These are phyloP conservation scores for Austrolebias charrua DNA, from an alignment of 2,797 vertebrate genomes.

Conservation along the genomic window DNA sequence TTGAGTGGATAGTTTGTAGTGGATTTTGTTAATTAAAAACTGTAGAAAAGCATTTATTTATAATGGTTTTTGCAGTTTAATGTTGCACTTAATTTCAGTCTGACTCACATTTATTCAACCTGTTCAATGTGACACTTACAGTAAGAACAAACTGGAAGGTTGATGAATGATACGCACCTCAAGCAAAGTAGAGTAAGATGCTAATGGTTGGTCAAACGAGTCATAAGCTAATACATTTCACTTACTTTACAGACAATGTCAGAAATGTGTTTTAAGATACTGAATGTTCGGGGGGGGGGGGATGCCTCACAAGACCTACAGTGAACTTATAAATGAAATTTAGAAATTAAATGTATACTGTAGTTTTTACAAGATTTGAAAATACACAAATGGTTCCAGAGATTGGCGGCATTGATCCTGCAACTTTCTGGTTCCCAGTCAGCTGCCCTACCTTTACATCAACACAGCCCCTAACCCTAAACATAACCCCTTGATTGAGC, in stretches of 20 bases:
- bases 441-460: too few species aligned
- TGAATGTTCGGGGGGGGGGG: too few species aligned
- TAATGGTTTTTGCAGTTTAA: not conserved
- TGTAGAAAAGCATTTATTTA: too few species aligned
- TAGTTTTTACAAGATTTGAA: too few species aligned
- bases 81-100: not conserved
- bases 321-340: too few species aligned
- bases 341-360: too few species aligned
- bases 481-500: not conserved
- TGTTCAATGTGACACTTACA: not conserved
- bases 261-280: too few species aligned
- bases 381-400: too few species aligned
- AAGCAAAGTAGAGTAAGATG: constrained; percentile 1
- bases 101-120: not conserved
- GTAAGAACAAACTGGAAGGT: not conserved
- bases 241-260: not conserved
- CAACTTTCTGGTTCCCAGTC: too few species aligned
- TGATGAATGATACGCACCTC: not conserved
- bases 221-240: not conserved
- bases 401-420: too few species aligned
- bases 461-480: not conserved
- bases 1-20: not conserved
- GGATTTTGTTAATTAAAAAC: not conserved
- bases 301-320: too few species aligned
- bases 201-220: not conserved